Evolutionary conservation across 2,797 vertebrate species (phyloP), one percentile per base, ranked within the genome.

Genomic region (Siniperca obscura): DNA sequence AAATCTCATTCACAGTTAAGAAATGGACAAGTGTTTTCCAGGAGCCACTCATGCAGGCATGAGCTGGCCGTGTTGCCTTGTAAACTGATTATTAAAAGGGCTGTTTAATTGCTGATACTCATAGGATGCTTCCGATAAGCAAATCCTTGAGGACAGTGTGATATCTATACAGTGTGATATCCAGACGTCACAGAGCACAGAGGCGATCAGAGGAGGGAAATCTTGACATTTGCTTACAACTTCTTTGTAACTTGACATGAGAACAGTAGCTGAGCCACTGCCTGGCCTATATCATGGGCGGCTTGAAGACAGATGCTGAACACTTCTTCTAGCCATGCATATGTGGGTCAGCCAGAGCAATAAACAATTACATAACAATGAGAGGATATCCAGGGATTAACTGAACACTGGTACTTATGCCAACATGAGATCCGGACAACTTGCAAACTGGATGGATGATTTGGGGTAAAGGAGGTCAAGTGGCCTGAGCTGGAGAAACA

Each of bases 281-380:
- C 72, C 38, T 11, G 61, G 46, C 65, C 79, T 70, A 5, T 12
- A 53, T 70, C 30, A 70, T 0, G 21, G 72, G 67, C 69, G 59
- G 69, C 60, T 72, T 52, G 46, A 22, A 61, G 74, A 78, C 88
- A 91, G 89, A 91, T 90, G 90, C 77, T 77, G 38, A 79, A 65
- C 77, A 81, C 71, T 25, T 81, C 80, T 68, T 62, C 46, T 40
- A 3, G 21, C 34, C 60, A 34, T 60, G 70, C 74, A 85, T 77
- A 86, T 61, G 74, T 78, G 68, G 81, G 74, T 22, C 89, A 86
- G 57, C 77, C 50, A 34, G 52, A 72, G 80, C 59, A 85, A 82
- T 80, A 90, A 89, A 94, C 90, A 91, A 90, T 86, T 87, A 64
- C 87, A 91, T 87, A 91, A 93, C 89, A 92, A 91, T 76, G 76